phyloP scores from a whole-genome alignment of 2,113 vertebrate species.

The Varanus salvator region DNA sequence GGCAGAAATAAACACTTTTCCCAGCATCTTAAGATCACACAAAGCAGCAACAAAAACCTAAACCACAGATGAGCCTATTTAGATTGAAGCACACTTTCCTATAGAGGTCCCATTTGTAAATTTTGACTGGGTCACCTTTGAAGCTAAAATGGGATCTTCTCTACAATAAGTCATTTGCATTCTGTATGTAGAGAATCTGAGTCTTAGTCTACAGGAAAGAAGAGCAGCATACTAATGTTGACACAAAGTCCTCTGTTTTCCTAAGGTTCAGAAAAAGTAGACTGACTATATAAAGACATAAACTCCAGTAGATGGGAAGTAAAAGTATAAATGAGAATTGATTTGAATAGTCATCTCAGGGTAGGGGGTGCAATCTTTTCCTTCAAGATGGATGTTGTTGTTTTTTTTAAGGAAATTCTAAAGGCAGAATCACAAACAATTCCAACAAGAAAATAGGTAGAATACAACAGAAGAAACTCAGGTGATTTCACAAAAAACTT shows the following conservation, averaged over 20 bases:
- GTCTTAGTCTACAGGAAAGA: not conserved
- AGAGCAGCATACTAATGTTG: constrained; percentile 21
- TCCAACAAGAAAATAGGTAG: too few species aligned
- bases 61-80: not conserved
- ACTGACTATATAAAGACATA: not conserved
- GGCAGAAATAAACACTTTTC: not conserved
- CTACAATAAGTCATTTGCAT: constrained; percentile 6
- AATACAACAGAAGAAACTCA: too few species aligned
- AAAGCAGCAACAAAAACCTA: not conserved
- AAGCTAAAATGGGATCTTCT: not conserved
- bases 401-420: too few species aligned
- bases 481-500: too few species aligned
- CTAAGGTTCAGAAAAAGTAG: not conserved
- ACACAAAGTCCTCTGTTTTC: constrained; percentile 13
- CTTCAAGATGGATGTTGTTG: too few species aligned
- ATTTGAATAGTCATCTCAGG: too few species aligned
- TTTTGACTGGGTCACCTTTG: constrained; percentile 13
- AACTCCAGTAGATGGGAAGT: not conserved
- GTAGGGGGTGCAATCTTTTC: too few species aligned
- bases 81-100: not conserved
- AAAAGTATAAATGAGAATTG: too few species aligned
- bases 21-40: not conserved
- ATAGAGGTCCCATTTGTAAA: not conserved
- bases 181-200: not conserved
- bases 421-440: too few species aligned